phyloP scores from a whole-genome alignment of 2,797 vertebrate genomes.

The Neostethus bicornis region DNA sequence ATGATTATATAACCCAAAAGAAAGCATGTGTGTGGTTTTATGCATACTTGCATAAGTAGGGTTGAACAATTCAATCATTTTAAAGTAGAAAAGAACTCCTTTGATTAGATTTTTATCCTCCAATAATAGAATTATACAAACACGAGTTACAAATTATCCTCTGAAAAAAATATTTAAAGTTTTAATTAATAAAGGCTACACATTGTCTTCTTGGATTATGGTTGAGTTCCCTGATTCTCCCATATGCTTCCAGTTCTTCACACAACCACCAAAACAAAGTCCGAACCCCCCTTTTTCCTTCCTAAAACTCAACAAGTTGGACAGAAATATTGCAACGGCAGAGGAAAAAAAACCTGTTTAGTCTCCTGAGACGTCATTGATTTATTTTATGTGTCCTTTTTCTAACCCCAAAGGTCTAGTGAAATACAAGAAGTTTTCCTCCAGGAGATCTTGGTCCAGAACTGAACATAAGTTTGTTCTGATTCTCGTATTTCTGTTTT shows the following conservation, averaged over 20 bases:
- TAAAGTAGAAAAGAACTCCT: too few relatives aligned
- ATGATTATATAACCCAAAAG: neutral
- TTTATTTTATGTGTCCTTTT: neutral
- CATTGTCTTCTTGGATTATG: neutral
- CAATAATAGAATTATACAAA: neutral
- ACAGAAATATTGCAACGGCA: neutral
- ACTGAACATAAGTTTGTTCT: neutral
- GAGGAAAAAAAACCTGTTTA: neutral
- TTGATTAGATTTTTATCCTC: neutral
- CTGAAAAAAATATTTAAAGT: neutral
- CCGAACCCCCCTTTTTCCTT: neutral
- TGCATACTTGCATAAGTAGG: too few relatives aligned
- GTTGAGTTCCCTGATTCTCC: neutral
- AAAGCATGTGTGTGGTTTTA: neutral
- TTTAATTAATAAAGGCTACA: neutral
- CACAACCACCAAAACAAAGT: constrained; percentile 16
- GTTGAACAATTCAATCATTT: too few relatives aligned
- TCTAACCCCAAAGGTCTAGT: neutral
- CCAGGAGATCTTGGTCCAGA: neutral
- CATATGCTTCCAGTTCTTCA: constrained; percentile 1
- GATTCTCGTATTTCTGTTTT: constrained; percentile 17
- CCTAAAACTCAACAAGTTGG: neutral
- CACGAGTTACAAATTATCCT: neutral
- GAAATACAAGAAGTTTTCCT: neutral
- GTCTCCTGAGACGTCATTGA: neutral